Evolutionary conservation across 1,140 invertebrate species (phyloP).

Genomic region (Armadillidium nasatum): DNA sequence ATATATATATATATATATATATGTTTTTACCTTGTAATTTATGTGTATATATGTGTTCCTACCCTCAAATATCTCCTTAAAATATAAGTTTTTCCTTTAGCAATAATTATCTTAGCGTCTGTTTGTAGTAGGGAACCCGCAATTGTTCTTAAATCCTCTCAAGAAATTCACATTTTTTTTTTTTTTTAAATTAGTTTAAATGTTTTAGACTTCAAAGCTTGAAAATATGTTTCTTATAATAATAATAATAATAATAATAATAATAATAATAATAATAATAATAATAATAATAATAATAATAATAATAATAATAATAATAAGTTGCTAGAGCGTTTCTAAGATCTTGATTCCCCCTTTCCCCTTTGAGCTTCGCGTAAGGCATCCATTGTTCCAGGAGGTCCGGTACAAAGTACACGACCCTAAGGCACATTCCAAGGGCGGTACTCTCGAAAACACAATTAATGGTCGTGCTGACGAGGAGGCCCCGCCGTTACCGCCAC

Average conservation of each 20-base stretch:
- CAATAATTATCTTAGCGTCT: too few relatives aligned
- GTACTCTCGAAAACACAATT: constrained; percentile 81
- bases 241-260: constrained; percentile 16
- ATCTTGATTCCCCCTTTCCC: neutral
- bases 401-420: constrained; percentile 89
- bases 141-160: too few relatives aligned
- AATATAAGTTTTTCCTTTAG: too few relatives aligned
- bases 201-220: too few relatives aligned
- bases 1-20: constrained; percentile 26
- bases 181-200: too few relatives aligned
- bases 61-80: too few relatives aligned
- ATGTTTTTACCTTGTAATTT: too few relatives aligned
- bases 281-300: constrained; percentile 19
- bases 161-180: too few relatives aligned
- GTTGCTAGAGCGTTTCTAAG: neutral
- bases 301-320: neutral
- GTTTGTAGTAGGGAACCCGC: too few relatives aligned
- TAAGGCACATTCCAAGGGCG: constrained; percentile 83
- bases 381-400: constrained; percentile 69
- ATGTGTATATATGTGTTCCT: too few relatives aligned
- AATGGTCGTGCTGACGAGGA: constrained; percentile 62
- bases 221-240: too few relatives aligned
- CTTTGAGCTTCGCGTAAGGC: constrained; percentile 16
- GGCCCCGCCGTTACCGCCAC: constrained; percentile 59
- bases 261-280: constrained; percentile 25